Conservation (phyloP, 92 coral and sea anemone genomes). For the Porites divaricata region DNA sequence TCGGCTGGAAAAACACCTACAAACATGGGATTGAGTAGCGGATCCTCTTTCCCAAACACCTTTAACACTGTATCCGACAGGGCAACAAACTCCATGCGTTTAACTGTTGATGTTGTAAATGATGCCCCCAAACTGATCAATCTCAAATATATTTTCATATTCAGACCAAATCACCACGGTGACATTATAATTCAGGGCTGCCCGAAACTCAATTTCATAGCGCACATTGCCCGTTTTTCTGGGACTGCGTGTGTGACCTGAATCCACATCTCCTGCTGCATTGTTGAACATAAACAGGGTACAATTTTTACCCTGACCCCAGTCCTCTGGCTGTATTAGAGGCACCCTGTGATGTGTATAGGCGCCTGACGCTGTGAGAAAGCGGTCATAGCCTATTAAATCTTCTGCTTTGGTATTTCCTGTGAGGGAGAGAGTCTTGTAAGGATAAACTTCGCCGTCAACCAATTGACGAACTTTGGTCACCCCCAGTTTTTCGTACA, state of each 20-base stretch:
- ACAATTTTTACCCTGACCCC: slow-evolving; percentile 30
- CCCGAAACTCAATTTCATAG: no score
- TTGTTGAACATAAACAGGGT: slow-evolving; percentile 43
- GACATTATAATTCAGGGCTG: no score
- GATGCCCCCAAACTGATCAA: no score
- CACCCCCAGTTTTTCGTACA: slow-evolving; percentile 19
- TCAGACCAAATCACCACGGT: no score
- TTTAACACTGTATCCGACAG: background rate
- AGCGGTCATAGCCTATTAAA: slow-evolving; percentile 36
- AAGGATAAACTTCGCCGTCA: slow-evolving; percentile 45
- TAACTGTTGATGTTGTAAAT: no score
- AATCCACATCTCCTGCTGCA: slow-evolving; percentile 18
- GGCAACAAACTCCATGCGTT: slow-evolving; percentile 7
- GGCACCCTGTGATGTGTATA: background rate
- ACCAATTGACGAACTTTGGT: slow-evolving; percentile 30
- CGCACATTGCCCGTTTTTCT: slow-evolving; percentile 3
- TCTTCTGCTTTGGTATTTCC: slow-evolving; percentile 17
- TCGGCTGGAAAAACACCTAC: slow-evolving; percentile 8
- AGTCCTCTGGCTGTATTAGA: slow-evolving; percentile 5
- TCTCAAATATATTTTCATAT: no score
- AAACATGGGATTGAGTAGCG: background rate
- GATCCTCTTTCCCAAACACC: background rate
- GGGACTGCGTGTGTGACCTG: slow-evolving; percentile 20
- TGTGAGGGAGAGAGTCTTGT: slow-evolving; percentile 25
- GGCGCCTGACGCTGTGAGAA: slow-evolving; percentile 19